Conservation (phyloP, 1,140 invertebrate genomes). For the Dendrolimus punctatus region DNA sequence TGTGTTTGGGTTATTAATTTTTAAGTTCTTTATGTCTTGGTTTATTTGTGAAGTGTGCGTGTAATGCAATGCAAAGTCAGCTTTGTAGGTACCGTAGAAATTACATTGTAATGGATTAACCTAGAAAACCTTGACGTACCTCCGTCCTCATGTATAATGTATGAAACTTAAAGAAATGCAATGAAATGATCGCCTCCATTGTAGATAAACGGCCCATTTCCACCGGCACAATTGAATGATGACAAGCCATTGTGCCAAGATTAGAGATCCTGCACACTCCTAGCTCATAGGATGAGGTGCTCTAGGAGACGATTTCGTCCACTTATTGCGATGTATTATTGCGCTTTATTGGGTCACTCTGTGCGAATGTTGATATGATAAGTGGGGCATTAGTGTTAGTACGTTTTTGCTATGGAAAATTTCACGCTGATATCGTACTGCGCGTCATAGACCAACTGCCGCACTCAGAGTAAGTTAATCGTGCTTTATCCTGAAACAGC, state of each 20-base stretch:
- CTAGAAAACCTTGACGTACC: conserved; percentile 1
- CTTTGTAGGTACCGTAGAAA: too few species aligned
- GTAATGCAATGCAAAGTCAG: too few species aligned
- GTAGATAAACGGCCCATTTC: conserved; percentile 63
- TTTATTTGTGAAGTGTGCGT: too few species aligned
- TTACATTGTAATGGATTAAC: too few species aligned
- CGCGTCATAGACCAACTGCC: too few species aligned
- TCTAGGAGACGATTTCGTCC: conserved; percentile 37
- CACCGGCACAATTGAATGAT: conserved; percentile 66
- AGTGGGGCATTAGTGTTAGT: conserved; percentile 6
- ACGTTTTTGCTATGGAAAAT: conserved; percentile 12
- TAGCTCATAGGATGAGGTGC: conserved; percentile 54
- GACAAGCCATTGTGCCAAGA: conserved; percentile 64
- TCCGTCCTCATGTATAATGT: conserved; percentile 48
- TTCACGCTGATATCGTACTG: too few species aligned
- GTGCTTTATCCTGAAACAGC: too few species aligned
- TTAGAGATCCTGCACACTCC: conserved; percentile 60
- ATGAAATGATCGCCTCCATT: conserved; percentile 53
- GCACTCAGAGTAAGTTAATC: too few species aligned
- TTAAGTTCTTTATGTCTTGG: too few species aligned
- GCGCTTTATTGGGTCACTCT: conserved; percentile 51
- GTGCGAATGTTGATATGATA: conserved; percentile 31
- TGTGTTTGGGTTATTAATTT: too few species aligned
- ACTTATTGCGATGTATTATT: conserved; percentile 52
- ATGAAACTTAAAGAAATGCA: conserved; percentile 69